phyloP scores from a whole-genome alignment of 2,113 vertebrate species.

The Paramormyrops kingsleyae region DNA sequence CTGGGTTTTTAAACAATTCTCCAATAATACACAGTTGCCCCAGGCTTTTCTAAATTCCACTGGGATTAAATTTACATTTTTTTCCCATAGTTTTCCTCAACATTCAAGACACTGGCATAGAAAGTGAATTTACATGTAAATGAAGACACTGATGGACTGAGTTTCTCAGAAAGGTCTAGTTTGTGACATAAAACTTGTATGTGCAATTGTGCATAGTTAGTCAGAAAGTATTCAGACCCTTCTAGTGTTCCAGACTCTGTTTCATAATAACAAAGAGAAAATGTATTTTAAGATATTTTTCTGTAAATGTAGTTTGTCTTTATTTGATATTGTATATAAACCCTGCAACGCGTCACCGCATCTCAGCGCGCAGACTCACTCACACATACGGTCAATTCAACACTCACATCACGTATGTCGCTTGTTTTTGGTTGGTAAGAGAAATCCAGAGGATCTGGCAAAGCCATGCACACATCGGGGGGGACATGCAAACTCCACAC shows the following conservation, averaged over 20 bases:
- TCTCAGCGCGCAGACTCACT: background rate
- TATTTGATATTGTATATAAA: background rate
- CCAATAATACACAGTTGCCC: background rate
- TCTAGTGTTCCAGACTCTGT: background rate
- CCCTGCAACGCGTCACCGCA: background rate
- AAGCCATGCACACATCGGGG: background rate
- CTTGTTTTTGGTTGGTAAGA: background rate
- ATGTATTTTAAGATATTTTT: background rate
- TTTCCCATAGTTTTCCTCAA: background rate
- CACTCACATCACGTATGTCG: background rate
- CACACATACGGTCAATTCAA: background rate
- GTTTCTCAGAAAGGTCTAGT: background rate
- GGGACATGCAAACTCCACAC: background rate
- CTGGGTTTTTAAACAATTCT: background rate
- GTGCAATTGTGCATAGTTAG: background rate
- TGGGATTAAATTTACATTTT: slow-evolving; percentile 3
- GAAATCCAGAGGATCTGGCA: background rate
- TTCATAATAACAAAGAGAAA: background rate
- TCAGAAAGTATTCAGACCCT: background rate
- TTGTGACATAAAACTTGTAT: background rate
- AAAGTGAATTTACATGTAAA: background rate
- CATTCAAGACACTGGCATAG: background rate
- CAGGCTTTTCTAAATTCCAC: background rate
- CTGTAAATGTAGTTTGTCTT: background rate
- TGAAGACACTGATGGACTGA: background rate